Evolutionary conservation across 2,888 invertebrate species (phyloP).

Genomic region (Spodoptera picta): DNA sequence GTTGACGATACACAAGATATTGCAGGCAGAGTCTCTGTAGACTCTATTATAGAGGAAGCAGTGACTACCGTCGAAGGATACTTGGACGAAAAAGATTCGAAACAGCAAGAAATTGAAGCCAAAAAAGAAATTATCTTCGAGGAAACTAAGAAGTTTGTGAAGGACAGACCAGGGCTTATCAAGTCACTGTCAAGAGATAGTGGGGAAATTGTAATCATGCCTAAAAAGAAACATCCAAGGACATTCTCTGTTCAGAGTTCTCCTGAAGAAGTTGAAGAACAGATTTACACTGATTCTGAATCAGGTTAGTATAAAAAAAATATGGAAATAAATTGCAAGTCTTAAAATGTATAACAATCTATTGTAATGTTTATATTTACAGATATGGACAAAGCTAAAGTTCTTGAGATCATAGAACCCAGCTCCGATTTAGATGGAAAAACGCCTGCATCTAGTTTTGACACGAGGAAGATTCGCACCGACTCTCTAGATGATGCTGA

Average conservation of each 20-base stretch:
- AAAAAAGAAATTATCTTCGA: slow-evolving; percentile 73
- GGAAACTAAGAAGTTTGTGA: slow-evolving; percentile 72
- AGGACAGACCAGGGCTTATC: slow-evolving; percentile 80
- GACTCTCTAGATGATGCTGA: slow-evolving; percentile 87
- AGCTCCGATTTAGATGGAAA: slow-evolving; percentile 80
- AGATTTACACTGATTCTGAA: slow-evolving; percentile 87
- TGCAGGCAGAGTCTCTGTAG: slow-evolving; percentile 80
- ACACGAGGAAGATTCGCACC: slow-evolving; percentile 82
- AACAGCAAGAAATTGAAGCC: slow-evolving; percentile 67
- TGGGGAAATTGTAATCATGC: slow-evolving; percentile 83
- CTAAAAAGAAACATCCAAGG: slow-evolving; percentile 83
- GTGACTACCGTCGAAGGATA: slow-evolving; percentile 81
- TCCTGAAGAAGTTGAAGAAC: slow-evolving; percentile 87
- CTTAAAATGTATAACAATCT: no score
- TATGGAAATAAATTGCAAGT: no score
- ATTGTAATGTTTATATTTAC: slow-evolving; percentile 42
- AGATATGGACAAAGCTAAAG: slow-evolving; percentile 88
- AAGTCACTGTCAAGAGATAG: slow-evolving; percentile 85
- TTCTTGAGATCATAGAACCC: slow-evolving; percentile 86
- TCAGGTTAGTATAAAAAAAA: slow-evolving; percentile 72
- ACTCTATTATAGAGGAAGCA: slow-evolving; percentile 85
- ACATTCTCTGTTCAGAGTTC: slow-evolving; percentile 87
- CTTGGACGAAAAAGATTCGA: slow-evolving; percentile 70
- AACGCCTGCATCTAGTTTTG: slow-evolving; percentile 78
- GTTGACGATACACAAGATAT: slow-evolving; percentile 70